Percentiles rank a stretch among this genome's conserved stretches.
These are phyloP conservation scores for Stomatorhinus walkeri DNA, from an alignment of 2,797 vertebrate genomes.

Conservation along the genomic window DNA sequence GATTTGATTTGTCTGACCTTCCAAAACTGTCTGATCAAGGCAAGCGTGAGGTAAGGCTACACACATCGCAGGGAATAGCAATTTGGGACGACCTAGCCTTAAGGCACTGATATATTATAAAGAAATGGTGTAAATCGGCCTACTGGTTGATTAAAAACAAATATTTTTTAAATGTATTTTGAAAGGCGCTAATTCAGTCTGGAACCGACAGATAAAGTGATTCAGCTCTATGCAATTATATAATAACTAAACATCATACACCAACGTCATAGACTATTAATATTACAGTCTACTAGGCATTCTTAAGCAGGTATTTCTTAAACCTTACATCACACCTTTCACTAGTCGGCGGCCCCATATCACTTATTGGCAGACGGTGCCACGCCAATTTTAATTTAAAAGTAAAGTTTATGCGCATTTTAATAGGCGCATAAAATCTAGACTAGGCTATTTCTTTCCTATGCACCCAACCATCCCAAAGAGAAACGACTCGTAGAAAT, in stretches of 20 bases:
- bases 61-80: background rate
- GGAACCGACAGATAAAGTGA: background rate
- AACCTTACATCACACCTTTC: background rate
- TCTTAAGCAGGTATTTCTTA: background rate
- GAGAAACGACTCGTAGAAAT: background rate
- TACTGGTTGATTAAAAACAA: background rate
- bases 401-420: conserved; percentile 3
- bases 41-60: background rate
- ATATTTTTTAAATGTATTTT: background rate
- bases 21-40: background rate
- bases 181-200: background rate
- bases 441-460: background rate
- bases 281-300: background rate
- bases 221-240: background rate
- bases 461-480: background rate
- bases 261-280: background rate
- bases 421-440: background rate
- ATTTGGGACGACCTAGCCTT: background rate
- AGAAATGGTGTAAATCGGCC: background rate
- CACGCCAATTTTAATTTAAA: background rate
- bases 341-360: background rate
- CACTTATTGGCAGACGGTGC: background rate
- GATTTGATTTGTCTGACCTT: background rate
- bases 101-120: background rate
- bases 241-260: background rate